phyloP scores from a whole-genome alignment of 1,140 invertebrate species.

The Melipona quadrifasciata region DNA sequence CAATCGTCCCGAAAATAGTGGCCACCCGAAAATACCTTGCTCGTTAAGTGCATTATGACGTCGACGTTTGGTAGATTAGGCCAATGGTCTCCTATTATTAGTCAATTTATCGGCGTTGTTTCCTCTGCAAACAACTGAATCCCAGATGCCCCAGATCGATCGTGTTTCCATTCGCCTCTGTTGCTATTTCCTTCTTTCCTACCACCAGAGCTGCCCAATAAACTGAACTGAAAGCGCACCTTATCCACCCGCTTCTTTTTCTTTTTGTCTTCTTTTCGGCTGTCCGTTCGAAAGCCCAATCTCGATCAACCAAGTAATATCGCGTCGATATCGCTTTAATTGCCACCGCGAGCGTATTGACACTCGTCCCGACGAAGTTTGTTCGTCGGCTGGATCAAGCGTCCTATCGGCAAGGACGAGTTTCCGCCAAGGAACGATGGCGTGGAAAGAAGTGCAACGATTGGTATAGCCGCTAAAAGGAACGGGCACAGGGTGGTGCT shows the following conservation, averaged over 20 bases:
- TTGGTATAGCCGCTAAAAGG: too few relatives aligned
- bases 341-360: conserved; percentile 1
- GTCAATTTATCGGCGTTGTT: conserved; percentile 62
- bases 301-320: background rate
- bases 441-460: background rate
- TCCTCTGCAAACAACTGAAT: conserved; percentile 59
- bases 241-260: background rate
- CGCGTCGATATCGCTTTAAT: conserved; percentile 34
- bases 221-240: background rate
- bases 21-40: conserved; percentile 53
- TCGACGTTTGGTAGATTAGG: conserved; percentile 56
- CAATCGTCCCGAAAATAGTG: conserved; percentile 62
- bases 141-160: conserved; percentile 45
- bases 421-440: background rate
- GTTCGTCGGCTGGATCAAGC: background rate
- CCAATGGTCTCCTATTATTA: conserved; percentile 69
- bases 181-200: background rate
- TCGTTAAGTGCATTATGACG: conserved; percentile 68
- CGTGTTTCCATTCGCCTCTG: background rate
- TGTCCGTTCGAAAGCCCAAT: background rate
- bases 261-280: background rate
- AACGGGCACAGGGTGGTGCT: too few relatives aligned
- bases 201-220: background rate
- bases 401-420: background rate
- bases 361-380: background rate